Evolutionary conservation across 2,888 invertebrate genomes (phyloP).

Genomic region (Plusia festucae): DNA sequence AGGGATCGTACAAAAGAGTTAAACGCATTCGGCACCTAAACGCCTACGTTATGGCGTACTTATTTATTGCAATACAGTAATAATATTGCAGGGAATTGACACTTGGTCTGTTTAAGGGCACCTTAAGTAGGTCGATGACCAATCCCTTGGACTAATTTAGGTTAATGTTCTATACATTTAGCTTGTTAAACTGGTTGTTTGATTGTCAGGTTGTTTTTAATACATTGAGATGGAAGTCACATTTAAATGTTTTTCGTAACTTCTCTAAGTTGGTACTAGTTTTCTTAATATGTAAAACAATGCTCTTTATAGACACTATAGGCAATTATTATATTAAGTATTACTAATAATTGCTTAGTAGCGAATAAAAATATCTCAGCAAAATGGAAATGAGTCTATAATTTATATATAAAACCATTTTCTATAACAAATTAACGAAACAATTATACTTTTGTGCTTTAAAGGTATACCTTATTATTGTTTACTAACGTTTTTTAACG

Average conservation of each 20-base stretch:
- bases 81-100: background rate
- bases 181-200: background rate
- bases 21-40: constrained; percentile 1
- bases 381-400: too few relatives aligned
- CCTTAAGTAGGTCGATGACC: constrained; percentile 4
- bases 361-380: too few relatives aligned
- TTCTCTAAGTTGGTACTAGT: background rate
- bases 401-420: too few relatives aligned
- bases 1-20: constrained; percentile 2
- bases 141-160: constrained; percentile 2
- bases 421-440: too few relatives aligned
- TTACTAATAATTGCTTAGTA: too few relatives aligned
- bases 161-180: background rate
- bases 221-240: background rate
- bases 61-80: background rate
- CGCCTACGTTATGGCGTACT: background rate
- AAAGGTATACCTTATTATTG: too few relatives aligned
- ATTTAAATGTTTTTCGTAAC: background rate
- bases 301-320: too few relatives aligned
- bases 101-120: background rate
- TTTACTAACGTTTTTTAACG: too few relatives aligned
- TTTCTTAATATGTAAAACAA: background rate
- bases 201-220: background rate
- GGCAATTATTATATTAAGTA: too few relatives aligned
- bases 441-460: too few relatives aligned